A percentile compares a stretch with the other conserved stretches of the same genome.
Evolutionary conservation across 2,797 vertebrate species (phyloP).

Genomic region (Halcyon badia): DNA sequence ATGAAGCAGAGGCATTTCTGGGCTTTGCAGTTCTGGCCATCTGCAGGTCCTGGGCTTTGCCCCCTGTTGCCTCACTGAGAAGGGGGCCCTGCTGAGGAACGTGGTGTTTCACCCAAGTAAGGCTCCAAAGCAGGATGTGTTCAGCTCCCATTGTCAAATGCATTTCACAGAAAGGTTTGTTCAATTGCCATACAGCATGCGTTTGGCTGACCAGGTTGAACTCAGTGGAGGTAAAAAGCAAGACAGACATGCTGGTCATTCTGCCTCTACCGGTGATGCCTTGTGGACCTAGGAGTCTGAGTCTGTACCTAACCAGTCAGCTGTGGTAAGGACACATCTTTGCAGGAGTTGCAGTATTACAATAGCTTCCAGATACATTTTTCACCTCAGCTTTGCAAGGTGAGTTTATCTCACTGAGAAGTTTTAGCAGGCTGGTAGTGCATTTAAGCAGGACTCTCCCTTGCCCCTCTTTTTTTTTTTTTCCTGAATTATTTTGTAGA

Average conservation of each 20-base stretch:
- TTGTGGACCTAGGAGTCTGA: not conserved
- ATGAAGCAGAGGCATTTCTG: not conserved
- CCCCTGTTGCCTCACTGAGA: not conserved
- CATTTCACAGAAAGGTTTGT: not conserved
- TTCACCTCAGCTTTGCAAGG: not conserved
- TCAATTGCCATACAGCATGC: not conserved
- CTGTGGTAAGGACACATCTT: not conserved
- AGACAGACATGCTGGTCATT: conserved; percentile 2
- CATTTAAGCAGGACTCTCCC: not conserved
- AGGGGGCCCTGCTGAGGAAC: fast-evolving
- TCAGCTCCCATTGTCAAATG: not conserved
- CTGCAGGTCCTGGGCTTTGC: not conserved
- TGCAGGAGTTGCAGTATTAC: not conserved
- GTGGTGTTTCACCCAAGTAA: not conserved
- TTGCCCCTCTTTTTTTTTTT: not conserved
- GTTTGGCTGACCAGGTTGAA: not conserved
- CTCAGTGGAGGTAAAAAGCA: not conserved
- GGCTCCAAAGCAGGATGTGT: not conserved
- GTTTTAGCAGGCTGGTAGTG: not conserved
- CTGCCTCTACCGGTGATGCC: not conserved
- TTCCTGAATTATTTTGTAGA: not conserved
- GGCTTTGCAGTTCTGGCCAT: not conserved
- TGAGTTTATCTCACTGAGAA: not conserved
- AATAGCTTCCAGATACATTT: not conserved
- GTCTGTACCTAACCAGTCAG: not conserved